phyloP scores from a whole-genome alignment of 2,797 vertebrate genomes.

The Acridotheres tristis region DNA sequence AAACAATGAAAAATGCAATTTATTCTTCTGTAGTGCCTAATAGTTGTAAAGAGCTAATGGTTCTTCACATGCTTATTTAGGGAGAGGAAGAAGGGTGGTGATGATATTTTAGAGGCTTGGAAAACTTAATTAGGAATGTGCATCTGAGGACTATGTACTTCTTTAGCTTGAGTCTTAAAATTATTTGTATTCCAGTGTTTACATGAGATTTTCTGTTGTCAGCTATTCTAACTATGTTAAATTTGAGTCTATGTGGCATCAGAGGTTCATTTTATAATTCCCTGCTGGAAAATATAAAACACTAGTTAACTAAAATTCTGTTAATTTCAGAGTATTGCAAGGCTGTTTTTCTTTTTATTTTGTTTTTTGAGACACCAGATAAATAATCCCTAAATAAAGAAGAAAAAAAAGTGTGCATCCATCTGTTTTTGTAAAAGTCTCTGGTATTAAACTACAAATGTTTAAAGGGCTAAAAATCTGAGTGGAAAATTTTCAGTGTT shows the following conservation, averaged over 20 bases:
- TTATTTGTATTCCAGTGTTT: not conserved
- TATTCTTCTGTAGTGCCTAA: not conserved
- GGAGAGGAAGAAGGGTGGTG: not conserved
- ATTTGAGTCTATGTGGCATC: not conserved
- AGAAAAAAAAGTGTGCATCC: rapidly evolving
- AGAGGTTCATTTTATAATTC: not conserved
- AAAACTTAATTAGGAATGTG: not conserved
- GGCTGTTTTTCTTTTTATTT: not conserved
- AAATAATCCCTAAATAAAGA: not conserved
- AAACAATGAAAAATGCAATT: not conserved
- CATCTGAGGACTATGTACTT: not conserved
- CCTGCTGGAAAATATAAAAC: not conserved
- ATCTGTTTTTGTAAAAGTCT: not conserved
- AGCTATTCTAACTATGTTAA: not conserved
- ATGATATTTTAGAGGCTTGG: not conserved
- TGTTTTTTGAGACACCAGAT: not conserved
- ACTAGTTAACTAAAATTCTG: not conserved
- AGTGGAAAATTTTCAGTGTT: not conserved
- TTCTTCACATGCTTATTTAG: not conserved
- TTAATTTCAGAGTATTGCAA: not conserved
- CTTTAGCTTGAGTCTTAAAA: not conserved
- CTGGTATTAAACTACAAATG: not conserved
- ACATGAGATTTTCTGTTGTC: not conserved
- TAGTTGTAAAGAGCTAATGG: not conserved
- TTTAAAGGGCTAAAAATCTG: not conserved